Base-by-base conservation (phyloP, 2,797 vertebrate species). In the Cygnus olor region DNA sequence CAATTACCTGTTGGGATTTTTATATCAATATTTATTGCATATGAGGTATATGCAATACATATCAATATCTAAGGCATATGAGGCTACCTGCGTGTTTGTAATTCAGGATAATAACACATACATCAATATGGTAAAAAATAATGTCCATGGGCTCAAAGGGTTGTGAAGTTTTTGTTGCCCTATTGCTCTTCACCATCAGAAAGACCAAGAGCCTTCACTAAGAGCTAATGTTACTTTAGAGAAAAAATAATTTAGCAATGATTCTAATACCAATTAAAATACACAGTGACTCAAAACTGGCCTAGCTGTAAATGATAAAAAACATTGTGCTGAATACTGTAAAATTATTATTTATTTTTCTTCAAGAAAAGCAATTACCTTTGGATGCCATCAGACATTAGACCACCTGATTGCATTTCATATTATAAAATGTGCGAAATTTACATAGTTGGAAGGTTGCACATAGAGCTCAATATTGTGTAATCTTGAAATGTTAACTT, bases 401-500 rank as follows among this genome's bases (percentile, higher is more conserved):
- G 89, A 73, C 74, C 44, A 60, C 22, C 42, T 80, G 93, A 91
- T 95, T 94, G 36, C 38, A 80, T 87, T 88, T 34, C 0, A 11
- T 83, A 94, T 94, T 45, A 86, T 78, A 86, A 86, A 85, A 91
- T 57, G 8, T 0, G 4, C 32, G 34, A 42, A 88, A 95, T 93
- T 88, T 94, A 56, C 88, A 87, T 93, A 94, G 27, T 63, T 93
- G 42, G 78, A 94, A 89, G 45, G 32, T 36, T 91, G 78, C 44
- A 58, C 38, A 40, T 61, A 74, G 71, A 90, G 85, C 61, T 89
- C 88, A 65, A 18, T 82, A 71, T 90, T 85, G 53, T 80, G 57
- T 95, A 87, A 93, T 94, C 90, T 88, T 80, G 63, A 87, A 96
- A 94, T 80, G 74, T 85, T 94, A 91, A 93, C 91, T 91, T 96